Evolutionary conservation across 2,888 invertebrate genomes (phyloP), one percentile per base, ranked within the genome.

Genomic region (Dasypolia templi): DNA sequence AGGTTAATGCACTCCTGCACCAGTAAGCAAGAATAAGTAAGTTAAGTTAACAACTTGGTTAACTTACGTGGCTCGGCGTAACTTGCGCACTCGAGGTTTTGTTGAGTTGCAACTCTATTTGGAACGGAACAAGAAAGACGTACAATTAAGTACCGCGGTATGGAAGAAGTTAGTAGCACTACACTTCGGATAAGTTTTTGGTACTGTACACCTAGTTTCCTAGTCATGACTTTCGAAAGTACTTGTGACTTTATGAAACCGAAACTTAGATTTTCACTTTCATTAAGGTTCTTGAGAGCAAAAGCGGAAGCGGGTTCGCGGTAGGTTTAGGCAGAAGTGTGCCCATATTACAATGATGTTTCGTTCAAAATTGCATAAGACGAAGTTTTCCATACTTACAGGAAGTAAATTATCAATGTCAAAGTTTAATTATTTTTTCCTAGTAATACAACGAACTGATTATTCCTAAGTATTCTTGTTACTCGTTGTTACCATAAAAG

Each of bases 1-100:
- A 62, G 74, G 67, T 65, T 73, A 83, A 74, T 58, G 64, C 80
- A 73, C 59, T 51, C 17, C 19, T 26, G 67, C 61, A 49, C 62
- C 35, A 26, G 67, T 51, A 66, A 82, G 35, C 35, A 35, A 63
- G 69, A 72, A 69, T 71, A 55, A 74, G 74, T 62, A 53, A 80
- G 70, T 64, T 39, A 46, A 69, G 56, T 42, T 64, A 67, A 49
- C 55, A 74, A 79, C 29, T 83, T 56, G 53, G 58, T 61, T 65
- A 72, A 79, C 22, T 81, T 68, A 64, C 32, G 62, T 66, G 75
- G 26, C 39, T 39, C 12, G 17, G 39, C 14, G 70, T 64, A 26
- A 61, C 56, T 77, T 62, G 44, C 58, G 63, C 55, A 59, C 65
- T 29, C 62, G 62, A 35, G 29, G 19, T 64, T n/a, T 32, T 11